Conservation (phyloP, 2,113 vertebrate genomes). For the Tetrao urogallus region DNA sequence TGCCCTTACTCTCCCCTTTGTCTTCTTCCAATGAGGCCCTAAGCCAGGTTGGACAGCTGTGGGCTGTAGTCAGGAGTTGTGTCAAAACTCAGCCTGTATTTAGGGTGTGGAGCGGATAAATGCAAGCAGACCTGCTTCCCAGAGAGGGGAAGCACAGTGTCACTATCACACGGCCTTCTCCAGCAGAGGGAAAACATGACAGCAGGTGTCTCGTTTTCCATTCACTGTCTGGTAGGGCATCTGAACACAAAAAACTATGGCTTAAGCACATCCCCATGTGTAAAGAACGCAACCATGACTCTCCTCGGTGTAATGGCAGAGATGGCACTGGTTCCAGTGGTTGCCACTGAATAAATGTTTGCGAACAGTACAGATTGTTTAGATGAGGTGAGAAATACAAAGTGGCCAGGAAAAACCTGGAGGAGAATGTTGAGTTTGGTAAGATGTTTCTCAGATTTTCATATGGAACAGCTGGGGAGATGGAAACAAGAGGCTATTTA, state of each 20-base stretch:
- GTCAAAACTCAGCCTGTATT: fast-evolving
- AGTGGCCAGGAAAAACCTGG: not conserved
- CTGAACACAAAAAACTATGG: not conserved
- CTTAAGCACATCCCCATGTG: not conserved
- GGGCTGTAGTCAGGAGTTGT: not conserved
- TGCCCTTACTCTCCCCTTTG: not conserved
- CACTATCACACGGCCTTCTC: not conserved
- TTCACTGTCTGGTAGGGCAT: not conserved
- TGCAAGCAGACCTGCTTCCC: not conserved
- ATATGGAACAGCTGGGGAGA: not conserved
- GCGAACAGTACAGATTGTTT: not conserved
- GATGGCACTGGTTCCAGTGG: not conserved
- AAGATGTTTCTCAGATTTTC: not conserved
- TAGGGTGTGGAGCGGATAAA: not conserved
- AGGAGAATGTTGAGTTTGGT: not conserved
- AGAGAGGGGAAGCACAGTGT: fast-evolving
- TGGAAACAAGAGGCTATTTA: slow-evolving; percentile 10
- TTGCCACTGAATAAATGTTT: not conserved
- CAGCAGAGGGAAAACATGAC: not conserved
- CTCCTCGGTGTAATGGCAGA: not conserved
- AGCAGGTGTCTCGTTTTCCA: not conserved
- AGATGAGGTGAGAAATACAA: not conserved
- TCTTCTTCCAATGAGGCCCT: not conserved
- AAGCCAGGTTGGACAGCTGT: not conserved
- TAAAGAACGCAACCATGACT: fast-evolving